Evolutionary conservation across 1,140 invertebrate genomes (phyloP), one percentile per base, ranked within the genome.

Genomic region (Caenorhabditis tropicalis): DNA sequence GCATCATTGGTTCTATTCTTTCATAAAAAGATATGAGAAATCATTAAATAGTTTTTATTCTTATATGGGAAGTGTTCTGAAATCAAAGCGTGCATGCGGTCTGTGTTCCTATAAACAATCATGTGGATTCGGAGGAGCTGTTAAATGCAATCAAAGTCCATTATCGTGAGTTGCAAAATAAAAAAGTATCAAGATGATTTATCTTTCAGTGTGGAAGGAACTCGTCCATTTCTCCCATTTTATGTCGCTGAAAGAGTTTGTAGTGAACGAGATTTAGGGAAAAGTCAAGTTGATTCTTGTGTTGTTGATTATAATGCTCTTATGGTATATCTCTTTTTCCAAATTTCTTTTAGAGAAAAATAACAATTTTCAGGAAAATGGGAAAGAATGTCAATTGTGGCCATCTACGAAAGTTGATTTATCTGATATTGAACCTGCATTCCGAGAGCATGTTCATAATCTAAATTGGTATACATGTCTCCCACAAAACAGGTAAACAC

Each of bases 1-100:
- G 56, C 49, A 88, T 12, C 90, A 91, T 84, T 91, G 90, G 90
- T 91, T 91, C 74, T 91, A 88, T 82, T 89, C 88, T 31, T 91
- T 91, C 53, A 84, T 91, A 9, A 80, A 83, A 49, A 39, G 56
- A 16, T 86, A 88, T 24, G 89, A 90, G 83, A 82, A 82, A 16
- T 89, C 90, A 12, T 74, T 91, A 21, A 83, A 91, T 48, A 86
- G 56, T 81, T 91, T 91, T 84, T 91, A 91, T 53, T 79, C 74
- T 36, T 91, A 91, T 65, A 86, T 91, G 83, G 39, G 21, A 53
- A 46, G 43, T 27, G 81, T 90, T 0, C 80, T 90, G 81, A 87
- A 89, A 65, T 80, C 56, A 5, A 79, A 86, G 19, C 87, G 87
- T 56, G 88, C 89, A 12, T 90, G 89, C 81, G 89, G 89, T 46